These are phyloP conservation scores for Pelodiscus sinensis DNA, from an alignment of 2,113 vertebrate genomes.

Conservation along the genomic window DNA sequence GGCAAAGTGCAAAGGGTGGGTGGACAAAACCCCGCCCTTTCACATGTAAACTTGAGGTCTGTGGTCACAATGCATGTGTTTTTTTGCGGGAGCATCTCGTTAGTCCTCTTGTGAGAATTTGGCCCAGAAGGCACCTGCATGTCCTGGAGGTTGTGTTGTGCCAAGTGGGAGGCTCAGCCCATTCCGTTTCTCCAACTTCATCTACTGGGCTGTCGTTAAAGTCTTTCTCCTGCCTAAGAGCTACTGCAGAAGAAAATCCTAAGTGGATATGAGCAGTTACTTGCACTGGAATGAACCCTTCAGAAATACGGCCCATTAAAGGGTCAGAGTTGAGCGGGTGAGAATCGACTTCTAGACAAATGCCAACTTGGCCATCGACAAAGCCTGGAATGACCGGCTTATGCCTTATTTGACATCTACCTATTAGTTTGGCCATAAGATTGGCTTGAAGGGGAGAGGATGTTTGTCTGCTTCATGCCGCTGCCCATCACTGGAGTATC, in stretches of 20 bases:
- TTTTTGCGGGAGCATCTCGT: background rate
- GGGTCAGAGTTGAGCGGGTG: background rate
- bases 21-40: background rate
- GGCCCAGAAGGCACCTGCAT: background rate
- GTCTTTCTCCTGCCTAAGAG: background rate
- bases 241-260: no score
- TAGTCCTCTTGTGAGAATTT: background rate
- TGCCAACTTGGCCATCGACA: background rate
- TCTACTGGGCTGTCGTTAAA: background rate
- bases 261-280: background rate
- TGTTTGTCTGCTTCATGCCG: background rate
- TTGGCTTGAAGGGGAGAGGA: background rate
- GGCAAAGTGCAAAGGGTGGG: background rate
- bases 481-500: background rate
- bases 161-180: background rate
- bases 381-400: background rate
- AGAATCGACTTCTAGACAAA: background rate
- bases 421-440: background rate
- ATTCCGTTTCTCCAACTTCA: background rate
- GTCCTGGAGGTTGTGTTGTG: background rate
- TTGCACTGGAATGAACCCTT: background rate
- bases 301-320: background rate
- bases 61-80: background rate
- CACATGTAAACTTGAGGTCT: background rate
- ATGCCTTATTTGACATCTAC: background rate